phyloP scores from a whole-genome alignment of 2,797 vertebrate genomes.

The Denticeps clupeoides region DNA sequence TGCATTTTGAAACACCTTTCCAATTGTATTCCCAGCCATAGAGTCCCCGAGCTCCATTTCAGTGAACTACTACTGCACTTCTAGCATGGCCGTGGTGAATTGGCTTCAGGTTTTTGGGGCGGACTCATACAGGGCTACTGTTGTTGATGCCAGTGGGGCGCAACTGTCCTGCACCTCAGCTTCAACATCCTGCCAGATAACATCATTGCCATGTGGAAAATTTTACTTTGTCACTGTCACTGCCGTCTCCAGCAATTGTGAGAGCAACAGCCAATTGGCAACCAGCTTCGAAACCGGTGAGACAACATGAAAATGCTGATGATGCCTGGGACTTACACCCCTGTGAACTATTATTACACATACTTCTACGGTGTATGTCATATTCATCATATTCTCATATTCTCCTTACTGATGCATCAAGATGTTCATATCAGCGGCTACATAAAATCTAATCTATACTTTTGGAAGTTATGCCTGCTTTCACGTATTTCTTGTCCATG shows the following conservation, averaged over 20 bases:
- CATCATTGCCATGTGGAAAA: slow-evolving; percentile 48
- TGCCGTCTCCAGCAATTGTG: slow-evolving; percentile 44
- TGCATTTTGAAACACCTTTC: no score
- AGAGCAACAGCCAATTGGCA: slow-evolving; percentile 33
- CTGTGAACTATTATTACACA: no score
- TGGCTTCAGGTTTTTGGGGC: slow-evolving; percentile 54
- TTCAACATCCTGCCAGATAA: slow-evolving; percentile 47
- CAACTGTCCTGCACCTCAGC: slow-evolving; percentile 45
- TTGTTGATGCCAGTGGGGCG: slow-evolving; percentile 27
- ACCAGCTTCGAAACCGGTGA: slow-evolving; percentile 57
- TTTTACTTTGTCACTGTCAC: slow-evolving; percentile 43
- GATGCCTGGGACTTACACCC: no score
- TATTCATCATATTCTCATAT: no score
- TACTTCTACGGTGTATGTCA: no score
- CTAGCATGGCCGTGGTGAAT: slow-evolving; percentile 35
- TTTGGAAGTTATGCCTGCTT: background rate
- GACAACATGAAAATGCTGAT: background rate
- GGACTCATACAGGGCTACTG: slow-evolving; percentile 43
- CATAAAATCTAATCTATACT: background rate
- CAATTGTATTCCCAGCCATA: slow-evolving; percentile 36
- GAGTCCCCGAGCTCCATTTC: slow-evolving; percentile 38
- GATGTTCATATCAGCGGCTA: no score
- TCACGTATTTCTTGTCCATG: background rate
- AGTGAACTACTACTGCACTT: slow-evolving; percentile 46
- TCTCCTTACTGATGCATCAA: no score